These are phyloP conservation scores for Eudasyphora cyanicolor DNA, from an alignment of 2,888 invertebrate genomes.

Conservation along the genomic window DNA sequence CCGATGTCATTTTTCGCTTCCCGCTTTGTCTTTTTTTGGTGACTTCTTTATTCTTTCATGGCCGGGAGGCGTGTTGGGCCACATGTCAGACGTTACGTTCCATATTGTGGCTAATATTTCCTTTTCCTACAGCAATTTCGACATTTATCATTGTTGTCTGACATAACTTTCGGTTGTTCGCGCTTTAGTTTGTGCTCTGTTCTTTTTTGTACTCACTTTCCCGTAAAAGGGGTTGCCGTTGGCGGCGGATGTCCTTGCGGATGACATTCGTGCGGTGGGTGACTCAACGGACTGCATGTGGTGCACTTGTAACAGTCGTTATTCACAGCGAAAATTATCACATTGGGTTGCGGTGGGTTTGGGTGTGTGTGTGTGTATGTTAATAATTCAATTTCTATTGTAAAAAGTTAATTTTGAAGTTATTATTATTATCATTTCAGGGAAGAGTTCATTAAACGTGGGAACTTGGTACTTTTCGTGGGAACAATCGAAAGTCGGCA, in stretches of 20 bases:
- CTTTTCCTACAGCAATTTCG: constrained; percentile 58
- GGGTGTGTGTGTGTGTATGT: constrained; percentile 48
- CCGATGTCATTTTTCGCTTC: constrained; percentile 51
- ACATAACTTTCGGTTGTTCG: constrained; percentile 68
- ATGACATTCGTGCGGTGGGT: constrained; percentile 41
- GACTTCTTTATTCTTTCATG: constrained; percentile 55
- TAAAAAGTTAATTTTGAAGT: constrained; percentile 54
- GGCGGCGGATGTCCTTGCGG: constrained; percentile 34
- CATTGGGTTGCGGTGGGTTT: constrained; percentile 45
- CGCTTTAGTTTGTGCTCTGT: constrained; percentile 51
- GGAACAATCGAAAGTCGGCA: background rate
- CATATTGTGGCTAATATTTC: constrained; percentile 78
- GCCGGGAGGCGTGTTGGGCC: constrained; percentile 72
- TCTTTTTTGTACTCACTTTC: constrained; percentile 19
- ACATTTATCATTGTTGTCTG: constrained; percentile 53
- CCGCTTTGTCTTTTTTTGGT: constrained; percentile 66
- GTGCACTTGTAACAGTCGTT: constrained; percentile 72
- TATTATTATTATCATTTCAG: constrained; percentile 26
- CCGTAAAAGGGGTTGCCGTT: constrained; percentile 23
- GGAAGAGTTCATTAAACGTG: constrained; percentile 49
- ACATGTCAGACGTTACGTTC: too few relatives aligned
- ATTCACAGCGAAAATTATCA: constrained; percentile 33
- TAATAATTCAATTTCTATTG: constrained; percentile 60
- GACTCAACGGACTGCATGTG: constrained; percentile 68
- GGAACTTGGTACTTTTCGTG: constrained; percentile 33